Evolutionary conservation across 2,113 vertebrate genomes (phyloP), one percentile per base, ranked within the genome.

Genomic region (Ursus arctos): DNA sequence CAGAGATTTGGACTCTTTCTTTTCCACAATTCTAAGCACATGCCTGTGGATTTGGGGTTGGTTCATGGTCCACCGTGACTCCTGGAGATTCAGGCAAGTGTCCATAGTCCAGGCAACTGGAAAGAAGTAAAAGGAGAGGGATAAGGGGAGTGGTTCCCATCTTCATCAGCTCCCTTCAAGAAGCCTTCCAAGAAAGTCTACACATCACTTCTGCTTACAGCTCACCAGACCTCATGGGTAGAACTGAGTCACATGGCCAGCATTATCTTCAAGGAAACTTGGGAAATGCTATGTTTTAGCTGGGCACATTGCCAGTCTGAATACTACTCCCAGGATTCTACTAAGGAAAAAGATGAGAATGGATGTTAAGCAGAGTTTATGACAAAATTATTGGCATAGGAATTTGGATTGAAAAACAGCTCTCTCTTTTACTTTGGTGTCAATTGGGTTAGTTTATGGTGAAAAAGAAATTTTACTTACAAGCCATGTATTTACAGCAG

Each of bases 381-480:
- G 28, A 65, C 15, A 47, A 67, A 72, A 57, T 94, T 89, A 65
- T 40, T 83, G 36, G 28, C 33, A n/a, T 31, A 11, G 4, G 16
- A 65, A 43, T 87, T 83, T 15, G 10, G 76, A 71, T 74, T 7
- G 14, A 82, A 86, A 94, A 67, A 57, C 55, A 36, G 14, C n/a
- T 92, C 2, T 81, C 31, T 33, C 11, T 61, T 53, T 87, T 84
- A 79, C 33, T 43, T 93, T 13, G 6, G 1, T 83, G 13, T 63
- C 36, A 82, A 7, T 8, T 82, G 51, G 11, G 5, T 61, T 91
- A 49, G 11, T 80, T 95, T 61, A 69, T 47, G 49, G 31, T 31
- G 7, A 59, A 85, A 77, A 92, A 94, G 14, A 97, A 79, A 95
- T 51, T 71, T 61, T 33, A 63, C 28, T 82, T 61, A 49, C 6